Evolutionary conservation across 1,140 invertebrate species (phyloP), one percentile per base, ranked within the genome.

Genomic region (Helicoverpa armigera): DNA sequence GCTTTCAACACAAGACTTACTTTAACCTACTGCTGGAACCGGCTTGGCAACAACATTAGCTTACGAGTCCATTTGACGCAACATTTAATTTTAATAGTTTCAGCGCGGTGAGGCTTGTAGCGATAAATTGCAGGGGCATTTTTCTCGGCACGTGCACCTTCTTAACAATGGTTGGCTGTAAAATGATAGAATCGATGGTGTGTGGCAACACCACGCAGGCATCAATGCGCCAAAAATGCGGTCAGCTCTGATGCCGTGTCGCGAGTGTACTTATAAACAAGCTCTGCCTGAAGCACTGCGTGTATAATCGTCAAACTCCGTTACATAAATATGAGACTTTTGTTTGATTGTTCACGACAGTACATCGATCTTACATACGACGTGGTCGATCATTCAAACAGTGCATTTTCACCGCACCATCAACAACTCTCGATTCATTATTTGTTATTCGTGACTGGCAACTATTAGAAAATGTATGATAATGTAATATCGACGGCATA

Each of bases 71-170:
- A 48, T 61, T 75, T 75, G 73, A 75, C 75, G 75, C 75, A 78
- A 78, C 75, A n/a, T 29, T 76, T 87, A 88, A 75, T 75, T 75
- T 75, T 75, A 75, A 75, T 75, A 75, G 79, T 88, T 88, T 88
- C 86, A 85, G 85, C 75, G 85, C 88, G 88, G 78, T 91, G 90
- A 75, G 73, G 73, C 73, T 75, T 75, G 73, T 51, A 75, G 73
- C 90, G 90, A 83, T 86, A 92, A 91, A 92, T 91, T 91, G 83
- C 43, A 82, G 81, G 79, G 85, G 82, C 69, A 83, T 78, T 86
- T 89, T 86, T 87, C 85, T 86, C 75, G 82, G 79, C 83, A 73
- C 82, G 83, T 83, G 81, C 78, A 53, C 51, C 67, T 48, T 69
- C 70, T 53, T 23, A 73, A 70, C 53, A 82, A 75, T 81, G 63